Percentiles rank a stretch among this genome's conserved stretches.
Evolutionary conservation across 2,113 vertebrate species (phyloP).

Genomic region (Eublepharis macularius): DNA sequence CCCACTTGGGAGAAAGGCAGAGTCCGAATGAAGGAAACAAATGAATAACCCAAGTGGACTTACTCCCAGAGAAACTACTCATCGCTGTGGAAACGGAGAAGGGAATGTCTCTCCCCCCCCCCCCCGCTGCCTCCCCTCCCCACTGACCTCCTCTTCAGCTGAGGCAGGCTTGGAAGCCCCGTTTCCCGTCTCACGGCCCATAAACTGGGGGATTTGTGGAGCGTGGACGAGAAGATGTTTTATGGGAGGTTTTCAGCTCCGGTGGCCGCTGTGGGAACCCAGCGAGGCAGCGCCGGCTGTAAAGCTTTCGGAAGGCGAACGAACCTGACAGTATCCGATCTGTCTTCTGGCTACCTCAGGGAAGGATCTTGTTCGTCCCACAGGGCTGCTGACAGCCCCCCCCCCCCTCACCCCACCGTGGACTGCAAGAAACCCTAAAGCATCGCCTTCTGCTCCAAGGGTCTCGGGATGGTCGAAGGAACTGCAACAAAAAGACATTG

Average conservation of each 20-base stretch:
- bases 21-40: neutral
- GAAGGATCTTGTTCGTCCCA: too few species aligned
- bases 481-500: too few species aligned
- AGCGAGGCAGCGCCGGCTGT: neutral
- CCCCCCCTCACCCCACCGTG: too few species aligned
- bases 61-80: too few species aligned
- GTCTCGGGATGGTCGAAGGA: too few species aligned
- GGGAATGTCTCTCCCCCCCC: too few species aligned
- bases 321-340: neutral
- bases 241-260: neutral
- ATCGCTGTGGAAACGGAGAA: too few species aligned
- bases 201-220: neutral
- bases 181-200: neutral
- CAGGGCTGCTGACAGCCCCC: too few species aligned
- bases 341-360: neutral
- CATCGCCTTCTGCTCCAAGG: too few species aligned
- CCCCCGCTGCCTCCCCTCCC: neutral
- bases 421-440: too few species aligned
- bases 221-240: neutral
- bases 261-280: neutral
- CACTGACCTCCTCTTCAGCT: neutral
- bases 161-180: neutral
- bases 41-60: too few species aligned
- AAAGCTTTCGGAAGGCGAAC: neutral
- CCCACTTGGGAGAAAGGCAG: neutral